phyloP scores from a whole-genome alignment of 2,113 vertebrate species.

The Catagonus wagneri region DNA sequence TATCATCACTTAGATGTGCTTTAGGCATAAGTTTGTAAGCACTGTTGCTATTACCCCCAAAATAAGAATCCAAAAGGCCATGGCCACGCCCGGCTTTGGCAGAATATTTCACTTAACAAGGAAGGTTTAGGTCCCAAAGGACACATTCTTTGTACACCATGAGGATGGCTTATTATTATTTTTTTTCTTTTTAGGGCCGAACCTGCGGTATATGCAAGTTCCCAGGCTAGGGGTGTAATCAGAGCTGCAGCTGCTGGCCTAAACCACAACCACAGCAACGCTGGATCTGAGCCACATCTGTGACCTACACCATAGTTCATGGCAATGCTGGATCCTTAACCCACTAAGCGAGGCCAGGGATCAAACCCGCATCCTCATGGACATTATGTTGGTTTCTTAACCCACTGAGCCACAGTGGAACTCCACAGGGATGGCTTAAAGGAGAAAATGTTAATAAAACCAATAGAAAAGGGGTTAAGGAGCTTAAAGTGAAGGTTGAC shows the following conservation, averaged over 20 bases:
- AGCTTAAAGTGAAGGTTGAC: background rate
- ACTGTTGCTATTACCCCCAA: background rate
- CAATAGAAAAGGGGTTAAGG: constrained; percentile 34
- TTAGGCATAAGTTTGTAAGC: background rate
- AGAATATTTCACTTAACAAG: constrained; percentile 17
- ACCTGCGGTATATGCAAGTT: too few relatives aligned
- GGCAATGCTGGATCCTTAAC: too few relatives aligned
- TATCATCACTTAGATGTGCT: background rate
- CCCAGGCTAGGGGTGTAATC: too few relatives aligned
- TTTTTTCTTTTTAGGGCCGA: too few relatives aligned
- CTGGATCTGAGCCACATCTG: too few relatives aligned
- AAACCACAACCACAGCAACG: too few relatives aligned
- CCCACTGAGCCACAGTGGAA: too few relatives aligned
- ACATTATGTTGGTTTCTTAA: too few relatives aligned
- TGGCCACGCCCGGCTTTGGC: background rate
- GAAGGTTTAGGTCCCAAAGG: background rate
- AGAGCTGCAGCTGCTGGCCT: too few relatives aligned
- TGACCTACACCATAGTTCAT: too few relatives aligned
- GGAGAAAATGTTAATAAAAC: constrained; percentile 50
- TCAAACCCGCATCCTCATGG: too few relatives aligned
- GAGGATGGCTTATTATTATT: background rate
- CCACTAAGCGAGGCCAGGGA: too few relatives aligned
- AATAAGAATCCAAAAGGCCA: background rate
- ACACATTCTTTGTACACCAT: background rate
- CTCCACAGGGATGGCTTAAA: background rate